Evolutionary conservation across 2,113 vertebrate genomes (phyloP).

Genomic region (Ia io): DNA sequence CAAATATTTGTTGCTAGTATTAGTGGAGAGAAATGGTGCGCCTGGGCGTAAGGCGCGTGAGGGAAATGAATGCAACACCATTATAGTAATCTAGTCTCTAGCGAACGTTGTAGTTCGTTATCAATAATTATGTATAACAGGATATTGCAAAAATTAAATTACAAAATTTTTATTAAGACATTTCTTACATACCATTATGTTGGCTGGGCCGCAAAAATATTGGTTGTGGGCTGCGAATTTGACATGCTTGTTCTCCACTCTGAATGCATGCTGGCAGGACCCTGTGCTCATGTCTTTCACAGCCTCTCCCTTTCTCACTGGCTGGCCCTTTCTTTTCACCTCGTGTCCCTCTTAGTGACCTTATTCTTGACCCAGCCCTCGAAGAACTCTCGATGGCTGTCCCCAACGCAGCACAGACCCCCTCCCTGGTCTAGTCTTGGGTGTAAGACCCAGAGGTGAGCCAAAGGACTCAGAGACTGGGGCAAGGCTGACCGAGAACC

Average conservation of each 20-base stretch:
- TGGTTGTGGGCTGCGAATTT: too few species aligned
- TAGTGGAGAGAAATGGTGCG: too few species aligned
- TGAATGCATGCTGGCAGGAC: neutral
- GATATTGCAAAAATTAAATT: too few species aligned
- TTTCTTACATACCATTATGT: too few species aligned
- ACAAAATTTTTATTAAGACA: too few species aligned
- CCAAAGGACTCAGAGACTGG: neutral
- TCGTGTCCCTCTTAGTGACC: neutral
- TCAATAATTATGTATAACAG: too few species aligned
- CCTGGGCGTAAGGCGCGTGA: too few species aligned
- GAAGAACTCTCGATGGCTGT: neutral
- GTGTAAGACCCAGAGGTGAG: neutral
- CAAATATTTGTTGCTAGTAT: too few species aligned
- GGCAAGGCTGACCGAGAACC: neutral
- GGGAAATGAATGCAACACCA: too few species aligned
- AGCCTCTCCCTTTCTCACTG: neutral
- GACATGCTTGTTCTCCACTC: neutral
- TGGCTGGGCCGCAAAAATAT: too few species aligned
- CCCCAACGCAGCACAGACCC: neutral
- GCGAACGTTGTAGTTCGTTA: too few species aligned
- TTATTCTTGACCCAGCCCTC: neutral
- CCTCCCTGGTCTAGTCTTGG: neutral
- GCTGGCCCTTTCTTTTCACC: neutral
- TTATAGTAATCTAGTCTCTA: too few species aligned
- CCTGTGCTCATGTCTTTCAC: neutral